Evolutionary conservation across 1,140 invertebrate genomes (phyloP).

Genomic region (Contarinia nasturtii): DNA sequence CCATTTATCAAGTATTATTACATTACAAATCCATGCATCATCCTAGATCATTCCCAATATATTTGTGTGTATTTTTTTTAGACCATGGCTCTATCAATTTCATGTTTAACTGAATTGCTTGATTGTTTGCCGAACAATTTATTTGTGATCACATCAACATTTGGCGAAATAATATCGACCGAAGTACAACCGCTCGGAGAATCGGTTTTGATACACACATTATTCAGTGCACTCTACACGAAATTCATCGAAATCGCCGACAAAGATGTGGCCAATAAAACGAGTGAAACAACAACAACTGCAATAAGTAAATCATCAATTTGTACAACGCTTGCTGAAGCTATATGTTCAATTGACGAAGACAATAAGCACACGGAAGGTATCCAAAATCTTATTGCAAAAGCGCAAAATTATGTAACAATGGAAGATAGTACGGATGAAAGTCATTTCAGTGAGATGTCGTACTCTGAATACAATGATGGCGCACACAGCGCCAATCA

Average conservation of each 20-base stretch:
- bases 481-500: too few relatives aligned
- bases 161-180: constrained; percentile 44
- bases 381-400: constrained; percentile 17
- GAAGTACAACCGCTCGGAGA: constrained; percentile 40
- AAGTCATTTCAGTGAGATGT: neutral
- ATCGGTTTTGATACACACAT: constrained; percentile 45
- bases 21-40: too few relatives aligned
- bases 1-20: constrained; percentile 43
- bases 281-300: constrained; percentile 9
- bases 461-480: neutral
- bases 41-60: too few relatives aligned
- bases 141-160: constrained; percentile 27
- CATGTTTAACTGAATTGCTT: constrained; percentile 41
- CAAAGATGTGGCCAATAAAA: constrained; percentile 11
- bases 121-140: constrained; percentile 38
- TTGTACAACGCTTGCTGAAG: constrained; percentile 43
- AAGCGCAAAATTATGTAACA: neutral
- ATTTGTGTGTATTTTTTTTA: constrained; percentile 18
- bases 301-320: constrained; percentile 18
- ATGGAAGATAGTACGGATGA: neutral
- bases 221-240: constrained; percentile 35
- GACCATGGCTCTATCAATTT: constrained; percentile 48
- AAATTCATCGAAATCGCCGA: constrained; percentile 30
- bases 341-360: constrained; percentile 55
- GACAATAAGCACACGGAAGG: constrained; percentile 51